These are phyloP conservation scores for Drosophila serrata DNA, from an alignment of 1,140 invertebrate species.

Conservation along the genomic window DNA sequence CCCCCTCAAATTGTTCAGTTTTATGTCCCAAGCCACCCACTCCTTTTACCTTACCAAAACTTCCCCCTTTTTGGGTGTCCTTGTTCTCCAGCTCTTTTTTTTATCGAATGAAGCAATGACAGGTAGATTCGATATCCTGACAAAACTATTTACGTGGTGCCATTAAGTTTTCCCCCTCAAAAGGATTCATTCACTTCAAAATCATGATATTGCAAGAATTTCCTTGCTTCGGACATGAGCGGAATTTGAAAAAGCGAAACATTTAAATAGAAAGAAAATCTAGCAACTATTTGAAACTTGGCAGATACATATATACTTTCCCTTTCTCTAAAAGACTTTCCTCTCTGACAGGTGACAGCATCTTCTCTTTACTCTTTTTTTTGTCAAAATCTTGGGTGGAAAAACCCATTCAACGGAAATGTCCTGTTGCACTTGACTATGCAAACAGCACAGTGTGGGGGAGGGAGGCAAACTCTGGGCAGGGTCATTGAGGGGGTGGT, in stretches of 20 bases:
- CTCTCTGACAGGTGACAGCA: constrained; percentile 18
- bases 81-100: too few relatives aligned
- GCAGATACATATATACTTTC: neutral
- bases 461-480: neutral
- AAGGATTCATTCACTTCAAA: neutral
- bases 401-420: constrained; percentile 14
- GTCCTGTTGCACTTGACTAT: constrained; percentile 71
- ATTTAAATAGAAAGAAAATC: neutral
- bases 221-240: constrained; percentile 9
- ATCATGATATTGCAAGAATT: constrained; percentile 3
- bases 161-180: constrained; percentile 8
- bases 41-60: too few relatives aligned
- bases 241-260: neutral
- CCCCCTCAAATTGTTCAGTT: too few relatives aligned
- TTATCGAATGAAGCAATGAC: constrained; percentile 28
- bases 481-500: constrained; percentile 1
- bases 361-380: neutral
- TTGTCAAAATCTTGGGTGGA: constrained; percentile 11
- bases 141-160: constrained; percentile 39
- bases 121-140: constrained; percentile 49
- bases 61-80: neutral
- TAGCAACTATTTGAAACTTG: neutral
- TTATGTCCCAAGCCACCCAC: constrained; percentile 4
- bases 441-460: constrained; percentile 57
- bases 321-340: neutral